Evolutionary conservation across 30 jellyfish, hydroid and myxozoan species (phyloP).

Genomic region (Hydra vulgaris): DNA sequence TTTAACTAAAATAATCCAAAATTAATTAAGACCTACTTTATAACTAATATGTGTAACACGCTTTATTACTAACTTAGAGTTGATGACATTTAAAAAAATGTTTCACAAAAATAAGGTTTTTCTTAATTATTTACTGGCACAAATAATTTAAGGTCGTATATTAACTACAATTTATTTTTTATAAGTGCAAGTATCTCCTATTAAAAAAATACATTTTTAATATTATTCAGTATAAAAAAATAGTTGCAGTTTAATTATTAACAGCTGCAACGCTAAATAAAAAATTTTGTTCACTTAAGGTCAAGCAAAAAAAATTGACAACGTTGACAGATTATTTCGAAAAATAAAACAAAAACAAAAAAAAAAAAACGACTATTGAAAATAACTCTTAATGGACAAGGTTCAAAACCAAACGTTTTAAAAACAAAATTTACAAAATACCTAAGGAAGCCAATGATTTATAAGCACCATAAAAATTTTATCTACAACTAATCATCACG

Average conservation of each 20-base stretch:
- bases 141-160: background rate
- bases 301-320: background rate
- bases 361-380: too few relatives aligned
- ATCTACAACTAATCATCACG: too few relatives aligned
- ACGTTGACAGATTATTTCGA: too few relatives aligned
- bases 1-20: too few relatives aligned
- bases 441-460: background rate
- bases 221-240: background rate
- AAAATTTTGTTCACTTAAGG: background rate
- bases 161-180: background rate
- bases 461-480: background rate
- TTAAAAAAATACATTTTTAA: background rate
- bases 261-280: background rate
- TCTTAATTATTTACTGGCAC: background rate
- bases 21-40: too few relatives aligned
- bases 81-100: background rate
- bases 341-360: too few relatives aligned
- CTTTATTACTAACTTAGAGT: background rate
- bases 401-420: background rate
- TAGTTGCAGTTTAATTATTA: background rate
- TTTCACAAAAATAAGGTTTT: background rate
- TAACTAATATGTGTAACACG: too few relatives aligned
- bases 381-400: too few relatives aligned
- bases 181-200: background rate
- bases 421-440: background rate